Conservation (phyloP, 2,113 vertebrate species). For the Emydocephalus ijimae region DNA sequence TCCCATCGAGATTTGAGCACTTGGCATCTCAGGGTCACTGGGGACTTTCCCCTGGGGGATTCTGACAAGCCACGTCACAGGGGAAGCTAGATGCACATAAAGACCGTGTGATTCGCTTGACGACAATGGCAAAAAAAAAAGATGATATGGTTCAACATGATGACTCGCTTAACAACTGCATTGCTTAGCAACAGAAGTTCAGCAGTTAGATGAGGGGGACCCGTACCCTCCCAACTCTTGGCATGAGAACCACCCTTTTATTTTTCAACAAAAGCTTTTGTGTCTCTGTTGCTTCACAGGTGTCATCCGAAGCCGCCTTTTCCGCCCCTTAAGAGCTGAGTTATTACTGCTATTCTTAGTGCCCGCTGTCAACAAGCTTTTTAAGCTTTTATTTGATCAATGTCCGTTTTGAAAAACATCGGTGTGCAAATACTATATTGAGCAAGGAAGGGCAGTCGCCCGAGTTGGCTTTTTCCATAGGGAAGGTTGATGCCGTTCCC, state of each 20-base stretch:
- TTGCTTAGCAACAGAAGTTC: too few relatives aligned
- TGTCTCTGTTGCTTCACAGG: slow-evolving; percentile 51
- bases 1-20: too few relatives aligned
- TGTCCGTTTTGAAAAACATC: background rate
- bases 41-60: too few relatives aligned
- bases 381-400: slow-evolving; percentile 26
- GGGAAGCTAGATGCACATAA: too few relatives aligned
- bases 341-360: background rate
- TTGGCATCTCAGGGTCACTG: too few relatives aligned
- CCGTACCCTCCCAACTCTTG: slow-evolving; percentile 39
- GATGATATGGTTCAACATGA: too few relatives aligned
- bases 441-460: fast-evolving
- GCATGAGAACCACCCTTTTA: slow-evolving; percentile 60
- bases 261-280: slow-evolving; percentile 38
- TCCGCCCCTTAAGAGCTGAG: background rate
- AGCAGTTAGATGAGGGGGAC: too few relatives aligned
- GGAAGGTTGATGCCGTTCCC: background rate
- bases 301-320: slow-evolving; percentile 6
- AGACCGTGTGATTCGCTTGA: too few relatives aligned
- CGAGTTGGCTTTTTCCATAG: background rate
- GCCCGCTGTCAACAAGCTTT: slow-evolving; percentile 15
- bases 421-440: background rate
- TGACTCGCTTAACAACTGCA: too few relatives aligned
- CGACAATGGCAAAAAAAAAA: too few relatives aligned
- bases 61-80: too few relatives aligned